Evolutionary conservation across 1,140 invertebrate species (phyloP).

Genomic region (Bombyx mori): ASM3026992v2 NC_085118.1:9349001-9349500

Average conservation of each 20-base stretch:
- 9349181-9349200: too few species aligned
- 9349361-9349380: conserved; percentile 46
- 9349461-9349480: conserved; percentile 46
- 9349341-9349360: conserved; percentile 39
- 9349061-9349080: too few species aligned
- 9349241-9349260: conserved; percentile 8
- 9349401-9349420: conserved; percentile 48
- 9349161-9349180: too few species aligned
- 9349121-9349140: too few species aligned
- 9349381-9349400: conserved; percentile 41
- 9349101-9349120: too few species aligned
- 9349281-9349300: conserved; percentile 20
- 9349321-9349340: conserved; percentile 38
- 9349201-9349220: too few species aligned
- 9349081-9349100: too few species aligned
- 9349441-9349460: conserved; percentile 55
- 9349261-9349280: not conserved
- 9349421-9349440: conserved; percentile 47
- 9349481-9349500: conserved; percentile 25
- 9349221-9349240: not conserved
- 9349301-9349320: conserved; percentile 35
- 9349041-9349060: too few species aligned
- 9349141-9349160: too few species aligned
- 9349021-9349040: too few species aligned
- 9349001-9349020: too few species aligned